Percentiles rank a stretch among this genome's conserved stretches.
These are phyloP conservation scores for Asbolus verrucosus DNA, from an alignment of 1,140 invertebrate species.

Conservation along the genomic window DNA sequence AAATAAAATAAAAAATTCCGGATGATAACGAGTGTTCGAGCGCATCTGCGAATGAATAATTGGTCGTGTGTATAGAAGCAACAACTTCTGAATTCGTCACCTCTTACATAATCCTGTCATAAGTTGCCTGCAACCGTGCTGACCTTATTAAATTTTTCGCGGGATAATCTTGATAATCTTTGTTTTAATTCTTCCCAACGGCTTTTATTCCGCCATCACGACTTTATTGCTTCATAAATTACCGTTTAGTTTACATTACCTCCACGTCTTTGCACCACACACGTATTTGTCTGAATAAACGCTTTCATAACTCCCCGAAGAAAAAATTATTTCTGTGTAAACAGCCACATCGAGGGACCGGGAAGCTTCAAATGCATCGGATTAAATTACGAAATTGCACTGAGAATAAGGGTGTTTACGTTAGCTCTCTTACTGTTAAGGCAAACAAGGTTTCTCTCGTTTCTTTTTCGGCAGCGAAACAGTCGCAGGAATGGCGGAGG, in stretches of 20 bases:
- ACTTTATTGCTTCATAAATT: constrained; percentile 35
- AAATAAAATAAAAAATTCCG: no score
- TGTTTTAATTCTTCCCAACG: constrained; percentile 29
- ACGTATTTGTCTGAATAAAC: constrained; percentile 32
- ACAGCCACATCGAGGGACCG: constrained; percentile 2
- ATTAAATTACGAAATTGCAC: constrained; percentile 16
- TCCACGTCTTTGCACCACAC: neutral
- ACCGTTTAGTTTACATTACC: constrained; percentile 14
- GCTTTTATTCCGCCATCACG: constrained; percentile 29
- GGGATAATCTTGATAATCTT: constrained; percentile 27
- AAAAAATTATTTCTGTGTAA: constrained; percentile 12
- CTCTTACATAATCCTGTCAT: constrained; percentile 26
- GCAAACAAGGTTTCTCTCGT: no score
- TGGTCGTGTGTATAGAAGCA: neutral
- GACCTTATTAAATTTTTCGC: constrained; percentile 36
- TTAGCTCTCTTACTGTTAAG: no score
- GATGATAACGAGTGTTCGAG: no score
- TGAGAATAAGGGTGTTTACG: constrained; percentile 6
- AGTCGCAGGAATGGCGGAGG: no score
- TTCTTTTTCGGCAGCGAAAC: no score
- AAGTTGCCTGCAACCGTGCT: constrained; percentile 18
- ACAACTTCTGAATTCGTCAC: constrained; percentile 10
- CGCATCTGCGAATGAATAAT: neutral
- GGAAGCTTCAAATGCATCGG: neutral
- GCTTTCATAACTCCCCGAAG: constrained; percentile 20